Base-by-base conservation (phyloP, 2,888 invertebrate genomes). In the Microctonus aethiopoides region DNA sequence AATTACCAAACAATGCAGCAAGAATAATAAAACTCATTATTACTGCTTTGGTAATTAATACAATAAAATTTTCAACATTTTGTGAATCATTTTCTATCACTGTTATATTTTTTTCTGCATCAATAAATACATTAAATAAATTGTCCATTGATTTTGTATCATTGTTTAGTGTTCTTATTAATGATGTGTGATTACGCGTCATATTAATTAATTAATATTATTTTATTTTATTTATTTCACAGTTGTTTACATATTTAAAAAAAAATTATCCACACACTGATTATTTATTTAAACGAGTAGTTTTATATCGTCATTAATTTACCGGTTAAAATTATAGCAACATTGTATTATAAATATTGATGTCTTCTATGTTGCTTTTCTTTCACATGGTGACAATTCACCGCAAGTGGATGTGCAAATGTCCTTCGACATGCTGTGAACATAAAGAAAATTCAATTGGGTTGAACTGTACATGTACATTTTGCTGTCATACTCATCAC, bases 1-100 rank as follows among this genome's bases (percentile, higher is more conserved):
- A 88, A 85, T 97, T 97, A 57, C 97, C 97, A 78, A 96, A 93
- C 70, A 96, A 91, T 75, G 97, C 97, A 57, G 95, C 93, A 62
- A 95, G 86, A 74, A 97, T 97, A 73, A 97, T 96, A 80, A 94
- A 91, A 51, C 93, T 90, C 95, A 97, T 96, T 63, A 96, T 93
- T 26, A 94, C 89, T 74, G 92, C 91, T 89, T 94, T 95, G 72
- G 93, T 79, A 26, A 91, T 87, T 75, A 92, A 87, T 57, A 92
- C 77, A 72, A 92, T 87, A 46, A 91, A 88, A 62, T 91, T 87
- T 56, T 90, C 86, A 84, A 92, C 88, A 63, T 89, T 87, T 78
- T 83, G 78, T 29, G 78, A 80, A 54, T 64, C 65, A 67, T 52
- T 67, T 24, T 26, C 75, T 74, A 46, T 78, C 67, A n/a, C 66